A percentile compares a stretch with the other conserved stretches of the same genome.
phyloP scores from a whole-genome alignment of 2,797 vertebrate species.

The Salmo trutta region DNA sequence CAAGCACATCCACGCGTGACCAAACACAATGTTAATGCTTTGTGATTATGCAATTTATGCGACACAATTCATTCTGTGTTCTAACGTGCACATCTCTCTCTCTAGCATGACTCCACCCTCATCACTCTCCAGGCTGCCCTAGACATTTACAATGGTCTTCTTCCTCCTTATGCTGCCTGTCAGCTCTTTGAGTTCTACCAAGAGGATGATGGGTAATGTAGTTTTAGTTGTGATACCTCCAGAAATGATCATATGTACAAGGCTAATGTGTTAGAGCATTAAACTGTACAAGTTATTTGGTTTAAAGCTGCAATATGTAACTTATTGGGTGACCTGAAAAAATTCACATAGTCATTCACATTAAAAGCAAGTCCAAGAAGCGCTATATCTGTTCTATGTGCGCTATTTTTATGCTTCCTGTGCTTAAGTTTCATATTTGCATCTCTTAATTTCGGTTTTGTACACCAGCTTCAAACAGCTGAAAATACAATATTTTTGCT shows the following conservation, averaged over 20 bases:
- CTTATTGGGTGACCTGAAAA: too few species aligned
- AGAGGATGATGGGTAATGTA: conserved; percentile 74
- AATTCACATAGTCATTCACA: too few species aligned
- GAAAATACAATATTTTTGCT: too few species aligned
- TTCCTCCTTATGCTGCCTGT: conserved; percentile 87
- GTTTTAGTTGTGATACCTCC: background rate
- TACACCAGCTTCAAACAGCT: too few species aligned
- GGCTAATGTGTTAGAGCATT: background rate
- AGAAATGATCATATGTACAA: background rate
- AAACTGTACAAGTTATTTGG: background rate
- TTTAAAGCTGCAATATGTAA: too few species aligned
- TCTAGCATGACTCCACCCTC: conserved; percentile 87
- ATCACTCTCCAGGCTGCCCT: conserved; percentile 88
- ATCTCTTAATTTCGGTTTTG: too few species aligned
- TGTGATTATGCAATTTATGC: background rate
- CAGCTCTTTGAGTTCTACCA: conserved; percentile 87
- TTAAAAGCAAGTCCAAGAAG: too few species aligned
- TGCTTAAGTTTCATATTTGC: too few species aligned
- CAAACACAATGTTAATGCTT: background rate
- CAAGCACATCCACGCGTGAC: background rate
- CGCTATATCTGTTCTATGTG: too few species aligned
- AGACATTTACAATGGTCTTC: conserved; percentile 81
- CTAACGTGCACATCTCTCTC: background rate
- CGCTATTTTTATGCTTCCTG: too few species aligned
- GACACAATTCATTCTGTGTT: background rate